Conservation (phyloP, 1,140 invertebrate species). For the Penaeus japonicus region DNA sequence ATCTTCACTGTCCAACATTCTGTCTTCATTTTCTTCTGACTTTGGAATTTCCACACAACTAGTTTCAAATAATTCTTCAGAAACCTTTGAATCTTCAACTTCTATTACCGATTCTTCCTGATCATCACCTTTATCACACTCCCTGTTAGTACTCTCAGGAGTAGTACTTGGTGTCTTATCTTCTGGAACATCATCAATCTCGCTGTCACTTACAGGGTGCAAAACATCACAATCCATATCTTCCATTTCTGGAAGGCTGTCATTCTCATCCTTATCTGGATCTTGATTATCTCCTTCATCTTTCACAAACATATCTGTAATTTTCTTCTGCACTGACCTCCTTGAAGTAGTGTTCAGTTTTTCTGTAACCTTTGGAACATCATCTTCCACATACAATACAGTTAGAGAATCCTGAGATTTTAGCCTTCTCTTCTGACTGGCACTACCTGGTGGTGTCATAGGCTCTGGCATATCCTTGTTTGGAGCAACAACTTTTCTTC, state of each 20-base stretch:
- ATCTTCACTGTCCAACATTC: neutral
- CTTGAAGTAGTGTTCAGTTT: neutral
- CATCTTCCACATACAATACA: neutral
- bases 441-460: constrained; percentile 53
- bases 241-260: neutral
- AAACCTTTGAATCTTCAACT: neutral
- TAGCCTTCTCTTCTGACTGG: neutral
- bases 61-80: neutral
- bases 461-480: constrained; percentile 58
- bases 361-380: neutral
- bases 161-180: neutral
- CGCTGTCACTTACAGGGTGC: neutral
- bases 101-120: neutral
- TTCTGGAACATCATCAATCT: neutral
- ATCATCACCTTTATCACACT: neutral
- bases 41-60: neutral
- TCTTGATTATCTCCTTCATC: neutral
- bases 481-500: constrained; percentile 57
- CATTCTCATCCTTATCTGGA: neutral
- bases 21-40: neutral
- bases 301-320: constrained; percentile 39
- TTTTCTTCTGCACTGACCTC: constrained; percentile 41
- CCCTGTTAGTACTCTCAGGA: neutral
- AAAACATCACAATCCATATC: neutral
- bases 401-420: neutral